Evolutionary conservation across 2,113 vertebrate species (phyloP).

Genomic region (Heterotilapia buettikoferi): DNA sequence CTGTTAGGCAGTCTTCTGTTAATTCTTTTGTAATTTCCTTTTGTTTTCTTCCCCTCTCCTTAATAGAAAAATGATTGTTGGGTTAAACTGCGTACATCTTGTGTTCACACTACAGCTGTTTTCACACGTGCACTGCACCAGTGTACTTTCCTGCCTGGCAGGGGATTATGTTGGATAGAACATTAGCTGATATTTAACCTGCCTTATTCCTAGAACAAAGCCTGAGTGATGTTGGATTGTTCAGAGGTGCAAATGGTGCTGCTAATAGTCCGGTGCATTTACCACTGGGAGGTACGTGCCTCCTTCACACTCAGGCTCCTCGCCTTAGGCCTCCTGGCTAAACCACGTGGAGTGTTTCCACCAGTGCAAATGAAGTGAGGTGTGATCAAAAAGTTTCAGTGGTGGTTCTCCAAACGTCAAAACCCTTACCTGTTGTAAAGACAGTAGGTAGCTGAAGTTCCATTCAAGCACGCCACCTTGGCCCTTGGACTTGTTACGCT

Average conservation of each 20-base stretch:
- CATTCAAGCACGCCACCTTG: neutral
- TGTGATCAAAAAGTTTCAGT: neutral
- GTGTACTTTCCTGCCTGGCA: neutral
- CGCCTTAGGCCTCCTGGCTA: fast-evolving
- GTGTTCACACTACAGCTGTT: fast-evolving
- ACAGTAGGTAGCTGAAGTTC: fast-evolving
- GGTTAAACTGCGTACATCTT: neutral
- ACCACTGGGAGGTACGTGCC: neutral
- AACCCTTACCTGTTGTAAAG: neutral
- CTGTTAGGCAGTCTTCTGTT: neutral
- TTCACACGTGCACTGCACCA: neutral
- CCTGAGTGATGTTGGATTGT: neutral
- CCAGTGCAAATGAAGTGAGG: neutral
- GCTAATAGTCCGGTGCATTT: neutral
- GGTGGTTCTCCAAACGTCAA: neutral
- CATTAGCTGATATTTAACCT: neutral
- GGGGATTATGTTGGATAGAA: neutral
- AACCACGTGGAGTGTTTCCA: neutral
- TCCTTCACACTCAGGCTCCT: neutral
- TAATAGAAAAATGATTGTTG: neutral
- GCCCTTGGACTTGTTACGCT: fast-evolving
- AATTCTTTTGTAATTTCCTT: neutral
- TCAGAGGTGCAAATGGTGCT: neutral
- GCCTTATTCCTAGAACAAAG: neutral
- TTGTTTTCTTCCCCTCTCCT: neutral